Evolutionary conservation across 2,888 invertebrate genomes (phyloP).

Genomic region (Ochropacha duplaris): DNA sequence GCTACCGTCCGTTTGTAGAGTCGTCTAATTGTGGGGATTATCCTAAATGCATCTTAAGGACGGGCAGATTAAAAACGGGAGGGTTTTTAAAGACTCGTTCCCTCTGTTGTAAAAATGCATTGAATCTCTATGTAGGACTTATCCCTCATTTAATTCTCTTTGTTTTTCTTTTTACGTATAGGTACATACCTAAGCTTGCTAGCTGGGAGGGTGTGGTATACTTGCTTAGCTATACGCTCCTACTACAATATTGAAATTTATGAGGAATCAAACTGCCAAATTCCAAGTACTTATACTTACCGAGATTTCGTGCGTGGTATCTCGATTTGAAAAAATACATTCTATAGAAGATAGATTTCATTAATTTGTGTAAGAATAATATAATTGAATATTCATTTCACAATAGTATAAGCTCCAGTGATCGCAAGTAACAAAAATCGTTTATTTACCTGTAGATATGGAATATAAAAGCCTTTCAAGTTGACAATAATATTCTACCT

Average conservation of each 20-base stretch:
- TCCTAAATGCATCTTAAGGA: slow-evolving; percentile 7
- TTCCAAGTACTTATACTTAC: no score
- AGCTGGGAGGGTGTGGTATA: no score
- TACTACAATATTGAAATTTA: no score
- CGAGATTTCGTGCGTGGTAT: no score
- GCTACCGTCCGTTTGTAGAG: not conserved
- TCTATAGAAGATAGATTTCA: no score
- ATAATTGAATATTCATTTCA: not conserved
- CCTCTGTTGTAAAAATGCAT: not conserved
- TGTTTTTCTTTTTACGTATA: no score
- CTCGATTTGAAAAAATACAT: no score
- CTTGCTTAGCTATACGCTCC: no score
- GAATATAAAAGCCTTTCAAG: not conserved
- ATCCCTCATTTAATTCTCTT: not conserved
- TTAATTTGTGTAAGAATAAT: no score
- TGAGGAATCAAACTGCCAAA: no score
- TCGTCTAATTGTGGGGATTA: slow-evolving; percentile 13
- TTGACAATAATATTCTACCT: not conserved
- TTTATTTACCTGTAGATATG: not conserved
- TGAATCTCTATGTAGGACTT: not conserved
- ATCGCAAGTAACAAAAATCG: not conserved
- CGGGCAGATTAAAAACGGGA: not conserved
- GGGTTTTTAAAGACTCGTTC: not conserved
- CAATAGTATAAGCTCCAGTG: not conserved
- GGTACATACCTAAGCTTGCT: no score